Conservation (phyloP, 2,797 vertebrate species). For the Pelobates cultripes region DNA sequence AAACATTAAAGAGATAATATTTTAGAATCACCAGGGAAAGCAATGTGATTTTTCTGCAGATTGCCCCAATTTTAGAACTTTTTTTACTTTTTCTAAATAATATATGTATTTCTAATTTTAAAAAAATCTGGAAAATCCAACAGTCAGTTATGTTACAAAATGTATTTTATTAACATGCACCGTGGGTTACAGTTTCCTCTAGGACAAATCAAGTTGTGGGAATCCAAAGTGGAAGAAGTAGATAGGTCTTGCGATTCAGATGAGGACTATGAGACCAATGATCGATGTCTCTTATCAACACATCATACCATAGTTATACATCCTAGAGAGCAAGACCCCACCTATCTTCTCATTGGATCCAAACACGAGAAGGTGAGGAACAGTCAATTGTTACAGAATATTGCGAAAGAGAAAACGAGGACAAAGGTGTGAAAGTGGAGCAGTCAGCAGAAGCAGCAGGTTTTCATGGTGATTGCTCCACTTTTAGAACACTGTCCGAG, state of each 20-base stretch:
- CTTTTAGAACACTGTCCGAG: no score
- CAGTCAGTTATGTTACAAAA: no score
- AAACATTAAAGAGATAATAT: no score
- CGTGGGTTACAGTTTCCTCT: conserved; percentile 86
- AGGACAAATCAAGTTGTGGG: conserved; percentile 94
- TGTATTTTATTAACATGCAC: neutral
- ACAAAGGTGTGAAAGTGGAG: neutral
- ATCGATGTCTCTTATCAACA: conserved; percentile 78
- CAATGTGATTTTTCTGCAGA: no score
- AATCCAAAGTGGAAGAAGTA: conserved; percentile 89
- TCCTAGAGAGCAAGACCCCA: conserved; percentile 88
- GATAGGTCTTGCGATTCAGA: conserved; percentile 87
- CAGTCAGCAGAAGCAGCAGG: no score
- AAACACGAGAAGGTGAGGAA: conserved; percentile 87
- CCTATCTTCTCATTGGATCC: conserved; percentile 89
- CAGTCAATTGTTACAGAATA: neutral
- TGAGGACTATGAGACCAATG: conserved; percentile 83
- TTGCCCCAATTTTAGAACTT: no score
- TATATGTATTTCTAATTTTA: no score
- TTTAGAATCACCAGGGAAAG: no score
- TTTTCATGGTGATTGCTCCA: no score
- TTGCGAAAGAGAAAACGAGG: neutral
- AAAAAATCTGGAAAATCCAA: no score
- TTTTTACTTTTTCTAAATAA: no score
- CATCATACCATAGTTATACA: conserved; percentile 86